phyloP scores from a whole-genome alignment of 2,888 invertebrate species.

The Shargacucullia verbasci region DNA sequence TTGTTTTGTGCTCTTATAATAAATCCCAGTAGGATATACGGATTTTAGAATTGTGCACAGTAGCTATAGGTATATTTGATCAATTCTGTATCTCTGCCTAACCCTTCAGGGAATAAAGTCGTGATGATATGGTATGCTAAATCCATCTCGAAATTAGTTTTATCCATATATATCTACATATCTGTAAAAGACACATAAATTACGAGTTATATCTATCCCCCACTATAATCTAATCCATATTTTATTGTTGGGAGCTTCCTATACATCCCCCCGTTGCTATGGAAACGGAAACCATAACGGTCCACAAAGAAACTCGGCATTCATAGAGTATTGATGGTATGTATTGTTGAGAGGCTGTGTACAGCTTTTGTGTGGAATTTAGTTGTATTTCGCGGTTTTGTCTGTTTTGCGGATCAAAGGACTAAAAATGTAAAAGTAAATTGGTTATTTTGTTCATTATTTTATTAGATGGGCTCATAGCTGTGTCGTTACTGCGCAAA shows the following conservation, averaged over 20 bases:
- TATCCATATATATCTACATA: slow-evolving; percentile 10
- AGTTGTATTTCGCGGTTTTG: slow-evolving; percentile 2
- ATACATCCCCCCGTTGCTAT: slow-evolving; percentile 39
- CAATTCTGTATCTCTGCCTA: too few relatives aligned
- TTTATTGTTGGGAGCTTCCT: slow-evolving; percentile 48
- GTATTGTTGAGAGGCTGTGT: slow-evolving; percentile 27
- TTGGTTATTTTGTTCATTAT: too few relatives aligned
- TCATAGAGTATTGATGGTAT: slow-evolving; percentile 45
- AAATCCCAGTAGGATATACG: too few relatives aligned
- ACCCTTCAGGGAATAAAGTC: too few relatives aligned
- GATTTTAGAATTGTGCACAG: too few relatives aligned
- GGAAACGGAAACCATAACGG: slow-evolving; percentile 43
- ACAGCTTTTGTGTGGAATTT: slow-evolving; percentile 9
- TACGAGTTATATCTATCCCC: slow-evolving; percentile 41
- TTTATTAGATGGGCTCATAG: too few relatives aligned
- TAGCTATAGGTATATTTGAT: too few relatives aligned
- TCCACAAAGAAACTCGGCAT: slow-evolving; percentile 19
- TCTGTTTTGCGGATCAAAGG: slow-evolving; percentile 11
- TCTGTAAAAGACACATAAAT: slow-evolving; percentile 25
- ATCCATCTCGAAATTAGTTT: too few relatives aligned
- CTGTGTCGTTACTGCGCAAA: too few relatives aligned
- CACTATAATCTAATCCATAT: slow-evolving; percentile 55
- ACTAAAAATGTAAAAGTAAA: neutral
- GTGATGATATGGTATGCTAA: too few relatives aligned
- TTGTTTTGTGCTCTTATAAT: too few relatives aligned